These are phyloP conservation scores for Parus major DNA, from an alignment of 2,113 vertebrate genomes.

Conservation along the genomic window DNA sequence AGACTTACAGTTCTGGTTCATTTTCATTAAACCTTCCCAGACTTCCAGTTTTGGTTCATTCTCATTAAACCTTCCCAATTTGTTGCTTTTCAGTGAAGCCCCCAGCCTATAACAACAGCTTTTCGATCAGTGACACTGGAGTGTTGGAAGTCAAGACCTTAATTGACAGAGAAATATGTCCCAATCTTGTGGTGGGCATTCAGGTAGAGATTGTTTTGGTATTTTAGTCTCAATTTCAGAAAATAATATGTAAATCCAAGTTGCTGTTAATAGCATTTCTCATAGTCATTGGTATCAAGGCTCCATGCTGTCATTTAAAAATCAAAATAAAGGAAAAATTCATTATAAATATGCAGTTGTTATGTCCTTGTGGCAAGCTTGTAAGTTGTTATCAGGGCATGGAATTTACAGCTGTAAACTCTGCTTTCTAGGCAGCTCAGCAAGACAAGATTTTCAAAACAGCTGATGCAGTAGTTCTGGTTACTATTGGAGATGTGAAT, in stretches of 20 bases:
- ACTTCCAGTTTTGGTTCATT: background rate
- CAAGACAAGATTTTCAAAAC: slow-evolving; percentile 72
- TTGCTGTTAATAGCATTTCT: background rate
- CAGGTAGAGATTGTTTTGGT: slow-evolving; percentile 64
- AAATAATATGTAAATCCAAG: background rate
- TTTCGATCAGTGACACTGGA: slow-evolving; percentile 64
- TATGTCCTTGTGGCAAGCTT: background rate
- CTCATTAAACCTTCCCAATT: background rate
- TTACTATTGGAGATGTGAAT: slow-evolving; percentile 74
- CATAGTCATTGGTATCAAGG: background rate
- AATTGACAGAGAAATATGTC: slow-evolving; percentile 77
- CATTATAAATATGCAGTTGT: background rate
- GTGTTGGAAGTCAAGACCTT: slow-evolving; percentile 49
- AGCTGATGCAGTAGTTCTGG: slow-evolving; percentile 66
- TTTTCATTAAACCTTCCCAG: background rate
- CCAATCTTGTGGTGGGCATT: slow-evolving; percentile 65
- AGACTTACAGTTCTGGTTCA: background rate
- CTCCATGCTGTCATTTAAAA: background rate
- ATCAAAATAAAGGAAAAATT: background rate
- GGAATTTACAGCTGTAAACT: background rate
- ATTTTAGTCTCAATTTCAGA: background rate
- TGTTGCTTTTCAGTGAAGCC: slow-evolving; percentile 68
- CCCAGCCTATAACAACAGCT: slow-evolving; percentile 1
- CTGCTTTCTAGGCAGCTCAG: slow-evolving; percentile 74
- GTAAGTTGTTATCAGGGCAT: background rate